These are phyloP conservation scores for Drosophila percnosoma DNA, from an alignment of 2,888 invertebrate species.

Conservation along the genomic window DNA sequence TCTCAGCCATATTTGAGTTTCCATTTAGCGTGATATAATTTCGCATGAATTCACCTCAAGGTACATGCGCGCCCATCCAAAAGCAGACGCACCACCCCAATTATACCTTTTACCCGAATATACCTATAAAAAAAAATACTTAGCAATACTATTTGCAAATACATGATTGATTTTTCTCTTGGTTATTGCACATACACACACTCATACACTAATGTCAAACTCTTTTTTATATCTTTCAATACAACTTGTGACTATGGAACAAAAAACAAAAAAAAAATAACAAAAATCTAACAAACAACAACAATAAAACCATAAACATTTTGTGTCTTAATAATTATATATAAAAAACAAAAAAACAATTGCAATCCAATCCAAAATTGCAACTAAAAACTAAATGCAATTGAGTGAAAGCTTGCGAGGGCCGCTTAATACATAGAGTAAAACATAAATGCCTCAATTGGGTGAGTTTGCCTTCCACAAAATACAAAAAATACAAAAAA, in stretches of 20 bases:
- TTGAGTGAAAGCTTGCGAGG: slow-evolving; percentile 80
- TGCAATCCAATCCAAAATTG: slow-evolving; percentile 32
- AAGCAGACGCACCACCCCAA: slow-evolving; percentile 26
- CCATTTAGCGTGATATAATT: slow-evolving; percentile 52
- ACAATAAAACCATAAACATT: slow-evolving; percentile 58
- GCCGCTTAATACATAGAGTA: slow-evolving; percentile 76
- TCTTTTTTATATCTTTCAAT: slow-evolving; percentile 80
- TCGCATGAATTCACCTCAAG: slow-evolving; percentile 39
- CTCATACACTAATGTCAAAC: slow-evolving; percentile 78
- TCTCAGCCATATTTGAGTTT: slow-evolving; percentile 54
- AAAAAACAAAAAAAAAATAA: slow-evolving; percentile 27
- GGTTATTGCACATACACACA: slow-evolving; percentile 43
- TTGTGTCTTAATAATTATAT: slow-evolving; percentile 61
- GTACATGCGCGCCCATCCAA: slow-evolving; percentile 30
- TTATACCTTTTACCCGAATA: slow-evolving; percentile 9
- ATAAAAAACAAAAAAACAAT: slow-evolving; percentile 39
- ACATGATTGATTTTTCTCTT: slow-evolving; percentile 38
- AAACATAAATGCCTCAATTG: slow-evolving; percentile 75
- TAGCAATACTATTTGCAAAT: slow-evolving; percentile 15
- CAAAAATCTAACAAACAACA: slow-evolving; percentile 31
- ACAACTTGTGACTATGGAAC: slow-evolving; percentile 63
- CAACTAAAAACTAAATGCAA: slow-evolving; percentile 52
- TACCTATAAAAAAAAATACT: neutral
- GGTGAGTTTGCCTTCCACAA: slow-evolving; percentile 74
- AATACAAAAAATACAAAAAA: slow-evolving; percentile 6